Evolutionary conservation across 1,140 invertebrate genomes (phyloP).

Genomic region (Drosophila lacteicornis): DNA sequence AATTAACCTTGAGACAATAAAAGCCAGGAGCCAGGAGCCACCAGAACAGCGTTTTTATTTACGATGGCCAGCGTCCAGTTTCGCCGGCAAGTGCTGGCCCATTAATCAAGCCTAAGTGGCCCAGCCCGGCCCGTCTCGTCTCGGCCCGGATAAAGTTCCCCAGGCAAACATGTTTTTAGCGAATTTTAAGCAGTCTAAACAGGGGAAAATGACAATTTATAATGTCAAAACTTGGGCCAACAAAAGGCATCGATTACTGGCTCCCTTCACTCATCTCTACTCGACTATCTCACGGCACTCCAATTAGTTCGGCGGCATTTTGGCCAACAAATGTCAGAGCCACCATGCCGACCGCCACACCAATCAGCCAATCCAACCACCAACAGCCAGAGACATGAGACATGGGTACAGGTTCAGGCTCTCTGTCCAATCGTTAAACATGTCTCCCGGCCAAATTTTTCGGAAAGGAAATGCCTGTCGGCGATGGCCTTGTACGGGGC

Average conservation of each 20-base stretch:
- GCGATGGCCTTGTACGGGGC: constrained; percentile 43
- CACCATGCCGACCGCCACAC: constrained; percentile 37
- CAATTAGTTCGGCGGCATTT: constrained; percentile 51
- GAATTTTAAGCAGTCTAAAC: constrained; percentile 26
- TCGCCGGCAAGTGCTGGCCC: constrained; percentile 56
- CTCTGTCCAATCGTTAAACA: constrained; percentile 61
- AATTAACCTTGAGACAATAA: constrained; percentile 82
- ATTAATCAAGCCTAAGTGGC: constrained; percentile 80
- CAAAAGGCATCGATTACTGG: constrained; percentile 22
- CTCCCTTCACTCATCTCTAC: constrained; percentile 5
- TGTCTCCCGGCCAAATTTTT: constrained; percentile 64
- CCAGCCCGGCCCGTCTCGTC: constrained; percentile 7
- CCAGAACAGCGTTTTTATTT: constrained; percentile 31
- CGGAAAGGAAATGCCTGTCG: constrained; percentile 51
- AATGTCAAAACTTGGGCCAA: constrained; percentile 19
- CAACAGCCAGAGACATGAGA: constrained; percentile 2
- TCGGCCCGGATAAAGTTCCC: constrained; percentile 59
- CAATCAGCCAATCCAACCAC: constrained; percentile 52
- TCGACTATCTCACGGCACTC: background rate
- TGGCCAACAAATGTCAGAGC: constrained; percentile 31
- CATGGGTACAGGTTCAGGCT: constrained; percentile 3
- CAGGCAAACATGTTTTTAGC: constrained; percentile 32
- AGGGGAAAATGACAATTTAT: constrained; percentile 34
- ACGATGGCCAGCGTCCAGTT: constrained; percentile 40
- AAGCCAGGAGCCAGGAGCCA: constrained; percentile 24